Conservation (phyloP, 1,140 invertebrate genomes). For the Drosophila ambigua region DNA sequence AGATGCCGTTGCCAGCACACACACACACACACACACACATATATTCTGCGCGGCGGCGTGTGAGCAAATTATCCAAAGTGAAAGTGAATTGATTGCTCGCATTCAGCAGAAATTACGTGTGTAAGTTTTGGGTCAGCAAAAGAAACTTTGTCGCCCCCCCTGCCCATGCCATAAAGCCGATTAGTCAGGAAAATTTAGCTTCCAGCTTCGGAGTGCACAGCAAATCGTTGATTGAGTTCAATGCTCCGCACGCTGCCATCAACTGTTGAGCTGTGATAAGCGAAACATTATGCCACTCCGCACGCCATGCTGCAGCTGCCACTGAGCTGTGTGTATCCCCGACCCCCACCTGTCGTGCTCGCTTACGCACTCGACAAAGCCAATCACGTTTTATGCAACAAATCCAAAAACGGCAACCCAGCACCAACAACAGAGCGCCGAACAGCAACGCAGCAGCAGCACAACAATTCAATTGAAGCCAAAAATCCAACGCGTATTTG, state of each 20-base stretch:
- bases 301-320: slow-evolving; percentile 11
- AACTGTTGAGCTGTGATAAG: slow-evolving; percentile 1
- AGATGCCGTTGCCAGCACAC: slow-evolving; percentile 36
- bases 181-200: slow-evolving; percentile 45
- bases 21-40: not conserved
- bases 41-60: slow-evolving; percentile 6
- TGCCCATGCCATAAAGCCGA: slow-evolving; percentile 40
- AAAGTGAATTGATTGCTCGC: slow-evolving; percentile 68
- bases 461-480: slow-evolving; percentile 68
- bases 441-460: not conserved
- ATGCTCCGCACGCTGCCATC: not conserved
- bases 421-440: not conserved
- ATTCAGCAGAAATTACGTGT: slow-evolving; percentile 50
- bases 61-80: slow-evolving; percentile 62
- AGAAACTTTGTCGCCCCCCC: not conserved
- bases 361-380: slow-evolving; percentile 65
- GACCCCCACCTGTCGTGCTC: slow-evolving; percentile 22
- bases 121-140: slow-evolving; percentile 30
- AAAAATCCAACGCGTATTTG: slow-evolving; percentile 75
- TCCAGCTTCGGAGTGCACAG: slow-evolving; percentile 14
- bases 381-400: slow-evolving; percentile 69
- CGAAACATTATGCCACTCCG: not conserved
- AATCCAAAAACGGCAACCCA: slow-evolving; percentile 50
- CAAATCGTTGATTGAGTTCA: slow-evolving; percentile 52
- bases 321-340: too few species aligned